Base-by-base conservation (phyloP, 1,140 invertebrate species). In the Stratiolaelaps scimitus region DNA sequence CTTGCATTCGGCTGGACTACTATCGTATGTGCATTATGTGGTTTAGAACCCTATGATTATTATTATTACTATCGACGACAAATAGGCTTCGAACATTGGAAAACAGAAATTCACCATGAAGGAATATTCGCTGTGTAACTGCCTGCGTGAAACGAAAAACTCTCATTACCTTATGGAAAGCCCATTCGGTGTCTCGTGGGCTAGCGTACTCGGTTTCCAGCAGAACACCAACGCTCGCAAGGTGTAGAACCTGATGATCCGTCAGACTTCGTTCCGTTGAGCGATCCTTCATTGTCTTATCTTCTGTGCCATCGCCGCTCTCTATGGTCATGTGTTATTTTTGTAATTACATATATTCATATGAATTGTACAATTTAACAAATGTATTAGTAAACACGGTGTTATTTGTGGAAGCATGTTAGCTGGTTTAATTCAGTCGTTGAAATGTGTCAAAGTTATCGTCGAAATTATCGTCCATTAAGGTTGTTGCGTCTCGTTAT, bases 171-270 rank as follows among this genome's bases (percentile, higher is more conserved):
- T 15, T 23, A 34, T 60, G 23, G 34, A 26, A 60, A 26, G 53
- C 53, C 53, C 53, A 60, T 26, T 60, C 53, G 23, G 26, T 60
- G 20, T 60, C 53, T 26, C 15, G n/a, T 26, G 53, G 23, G 23
- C 23, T 60, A 15, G 53, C 53, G 23, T 20, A 60, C 26, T 60
- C 34, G 4, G 1, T 34, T 26, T 60, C 23, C 15, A 60, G 53
- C 4, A 48, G 15, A 28, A 48, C 19, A 28, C 47, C 47, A 15
- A 48, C 47, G 20, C 28, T 15, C 17, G 15, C 53, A 1, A 60
- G 20, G 26, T 26, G 53, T 26, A 26, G 1, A 23, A 60, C 23
- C 34, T 60, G 17, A 6, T n/a, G 17, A 23, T 60, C 53, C 17
- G 19, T 48, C 4, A 48, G 47, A 48, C 47, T 60, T 60, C 23